Conservation (phyloP, 2,797 vertebrate species). For the Sebastes vulpes region DNA sequence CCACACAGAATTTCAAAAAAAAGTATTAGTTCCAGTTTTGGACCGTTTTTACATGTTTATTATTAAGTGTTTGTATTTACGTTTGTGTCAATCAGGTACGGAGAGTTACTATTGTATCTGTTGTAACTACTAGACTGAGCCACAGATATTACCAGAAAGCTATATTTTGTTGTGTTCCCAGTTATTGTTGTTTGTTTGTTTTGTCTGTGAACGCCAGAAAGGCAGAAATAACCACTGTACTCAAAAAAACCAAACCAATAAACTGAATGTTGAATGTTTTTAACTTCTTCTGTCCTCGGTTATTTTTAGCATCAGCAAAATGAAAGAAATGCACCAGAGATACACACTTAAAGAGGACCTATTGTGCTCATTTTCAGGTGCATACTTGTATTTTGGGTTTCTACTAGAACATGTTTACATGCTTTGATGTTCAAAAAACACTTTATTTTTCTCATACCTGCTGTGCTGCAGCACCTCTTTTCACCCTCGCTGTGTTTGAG, state of each 20-base stretch:
- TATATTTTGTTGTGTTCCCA: slow-evolving; percentile 85
- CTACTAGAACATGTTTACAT: background rate
- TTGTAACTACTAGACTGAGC: slow-evolving; percentile 89
- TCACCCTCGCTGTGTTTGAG: no score
- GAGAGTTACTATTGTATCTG: slow-evolving; percentile 73
- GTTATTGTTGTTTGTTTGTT: slow-evolving; percentile 73
- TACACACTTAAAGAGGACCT: background rate
- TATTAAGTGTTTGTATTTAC: slow-evolving; percentile 71
- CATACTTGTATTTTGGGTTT: background rate
- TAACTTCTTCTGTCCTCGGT: slow-evolving; percentile 20
- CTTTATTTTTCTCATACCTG: no score
- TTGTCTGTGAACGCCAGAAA: slow-evolving; percentile 83
- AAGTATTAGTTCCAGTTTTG: slow-evolving; percentile 84
- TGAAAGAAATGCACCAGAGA: background rate
- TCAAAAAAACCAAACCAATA: slow-evolving; percentile 87
- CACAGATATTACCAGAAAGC: slow-evolving; percentile 86
- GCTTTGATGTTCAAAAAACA: background rate
- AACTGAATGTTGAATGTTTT: slow-evolving; percentile 86
- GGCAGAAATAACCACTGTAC: slow-evolving; percentile 90
- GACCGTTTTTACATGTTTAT: slow-evolving; percentile 71
- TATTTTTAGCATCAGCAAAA: background rate
- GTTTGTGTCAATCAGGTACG: slow-evolving; percentile 80
- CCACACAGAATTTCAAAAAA: slow-evolving; percentile 81
- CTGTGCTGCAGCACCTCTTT: no score
- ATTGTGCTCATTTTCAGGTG: background rate